Conservation (phyloP, 2,888 invertebrate genomes). For the Orthosia cruda region DNA sequence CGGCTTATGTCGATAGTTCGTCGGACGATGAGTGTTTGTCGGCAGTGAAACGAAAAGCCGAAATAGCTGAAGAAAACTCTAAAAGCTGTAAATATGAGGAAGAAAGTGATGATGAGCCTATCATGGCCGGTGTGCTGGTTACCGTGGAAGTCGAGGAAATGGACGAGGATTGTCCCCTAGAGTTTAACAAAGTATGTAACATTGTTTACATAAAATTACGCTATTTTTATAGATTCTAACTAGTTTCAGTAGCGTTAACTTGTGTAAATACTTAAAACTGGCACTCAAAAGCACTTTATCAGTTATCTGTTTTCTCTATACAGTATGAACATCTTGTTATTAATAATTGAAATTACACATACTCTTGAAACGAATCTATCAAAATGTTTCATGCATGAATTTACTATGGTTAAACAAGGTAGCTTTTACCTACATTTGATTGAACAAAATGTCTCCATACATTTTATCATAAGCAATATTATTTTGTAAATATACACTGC, state of each 20-base stretch:
- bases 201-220: not conserved
- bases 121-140: slow-evolving; percentile 70
- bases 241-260: not conserved
- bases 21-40: slow-evolving; percentile 73
- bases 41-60: slow-evolving; percentile 68
- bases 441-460: not conserved
- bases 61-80: slow-evolving; percentile 46
- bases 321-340: not conserved
- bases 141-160: slow-evolving; percentile 74
- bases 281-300: not conserved
- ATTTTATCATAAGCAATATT: slow-evolving; percentile 1
- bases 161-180: slow-evolving; percentile 65
- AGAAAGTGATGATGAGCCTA: slow-evolving; percentile 69
- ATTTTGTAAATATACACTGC: slow-evolving; percentile 14
- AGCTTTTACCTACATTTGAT: not conserved
- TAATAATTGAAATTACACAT: not conserved
- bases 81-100: slow-evolving; percentile 47
- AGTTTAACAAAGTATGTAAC: slow-evolving; percentile 68
- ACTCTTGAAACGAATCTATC: not conserved
- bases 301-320: slow-evolving; percentile 8
- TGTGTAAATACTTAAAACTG: slow-evolving; percentile 15
- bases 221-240: not conserved
- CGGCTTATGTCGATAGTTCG: slow-evolving; percentile 66
- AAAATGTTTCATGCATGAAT: slow-evolving; percentile 27
- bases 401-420: not conserved